phyloP scores from a whole-genome alignment of 1,140 invertebrate genomes.

The Dolichoris vasculosae region DNA sequence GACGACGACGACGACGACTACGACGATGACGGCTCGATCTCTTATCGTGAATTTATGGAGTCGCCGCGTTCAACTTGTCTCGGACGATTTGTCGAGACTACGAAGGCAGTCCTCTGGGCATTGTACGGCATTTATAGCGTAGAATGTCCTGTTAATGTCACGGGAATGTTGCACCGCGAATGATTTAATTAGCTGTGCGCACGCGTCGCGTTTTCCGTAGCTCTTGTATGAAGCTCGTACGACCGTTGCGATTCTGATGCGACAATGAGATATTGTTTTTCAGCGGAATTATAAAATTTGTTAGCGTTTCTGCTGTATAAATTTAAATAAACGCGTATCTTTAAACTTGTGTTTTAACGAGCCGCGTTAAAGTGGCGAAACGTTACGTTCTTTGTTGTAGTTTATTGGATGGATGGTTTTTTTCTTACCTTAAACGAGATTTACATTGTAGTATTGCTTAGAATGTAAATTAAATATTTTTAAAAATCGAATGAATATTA shows the following conservation, averaged over 20 bases:
- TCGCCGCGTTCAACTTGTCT: neutral
- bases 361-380: neutral
- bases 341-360: neutral
- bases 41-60: constrained; percentile 48
- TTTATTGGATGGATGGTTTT: neutral
- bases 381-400: neutral
- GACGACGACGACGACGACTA: neutral
- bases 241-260: neutral
- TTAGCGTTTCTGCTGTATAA: neutral
- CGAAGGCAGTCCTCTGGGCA: neutral
- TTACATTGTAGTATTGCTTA: too few species aligned
- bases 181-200: constrained; percentile 40
- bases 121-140: constrained; percentile 32
- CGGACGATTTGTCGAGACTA: neutral
- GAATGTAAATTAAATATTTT: neutral
- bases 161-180: neutral
- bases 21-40: constrained; percentile 23
- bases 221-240: neutral
- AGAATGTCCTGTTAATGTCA: constrained; percentile 21
- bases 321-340: neutral
- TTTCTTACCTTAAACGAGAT: too few species aligned
- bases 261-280: neutral
- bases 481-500: neutral
- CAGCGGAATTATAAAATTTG: neutral
- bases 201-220: neutral